Evolutionary conservation across 37 sponge, comb jelly and placozoan species (phyloP).

Genomic region (Hexactinellida sp.): DNA sequence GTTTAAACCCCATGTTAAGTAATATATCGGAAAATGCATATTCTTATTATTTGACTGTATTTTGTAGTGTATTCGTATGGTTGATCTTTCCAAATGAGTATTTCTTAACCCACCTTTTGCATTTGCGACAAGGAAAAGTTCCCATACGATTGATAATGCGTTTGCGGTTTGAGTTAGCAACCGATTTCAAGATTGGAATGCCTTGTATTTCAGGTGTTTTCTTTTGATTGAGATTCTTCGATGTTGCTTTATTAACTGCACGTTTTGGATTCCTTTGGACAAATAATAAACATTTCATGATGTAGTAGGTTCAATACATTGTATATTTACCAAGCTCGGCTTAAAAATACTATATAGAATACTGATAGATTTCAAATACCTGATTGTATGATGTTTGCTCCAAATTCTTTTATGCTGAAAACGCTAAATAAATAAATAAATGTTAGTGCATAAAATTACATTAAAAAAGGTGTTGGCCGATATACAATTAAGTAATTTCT

Average conservation of each 20-base stretch:
- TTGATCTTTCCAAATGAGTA: no score
- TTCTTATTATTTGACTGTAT: no score
- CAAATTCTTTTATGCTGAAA: not conserved
- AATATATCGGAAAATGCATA: no score
- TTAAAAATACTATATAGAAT: not conserved
- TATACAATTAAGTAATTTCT: no score
- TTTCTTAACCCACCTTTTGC: not conserved
- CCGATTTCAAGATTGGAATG: not conserved
- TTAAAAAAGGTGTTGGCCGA: no score
- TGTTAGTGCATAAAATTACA: no score
- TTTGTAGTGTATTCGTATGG: no score
- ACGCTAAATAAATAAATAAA: not conserved
- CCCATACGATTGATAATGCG: constrained; percentile 7
- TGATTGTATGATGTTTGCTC: not conserved
- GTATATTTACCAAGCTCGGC: not conserved
- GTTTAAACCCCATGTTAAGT: no score
- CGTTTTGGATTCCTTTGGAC: not conserved
- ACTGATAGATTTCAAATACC: no score
- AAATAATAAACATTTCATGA: no score
- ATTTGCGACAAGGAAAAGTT: not conserved
- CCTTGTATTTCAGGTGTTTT: not conserved
- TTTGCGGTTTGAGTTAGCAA: not conserved
- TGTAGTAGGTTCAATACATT: no score
- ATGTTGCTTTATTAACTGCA: not conserved
- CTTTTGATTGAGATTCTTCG: not conserved